phyloP scores from a whole-genome alignment of 2,113 vertebrate genomes.

The Sminthopsis crassicaudata region DNA sequence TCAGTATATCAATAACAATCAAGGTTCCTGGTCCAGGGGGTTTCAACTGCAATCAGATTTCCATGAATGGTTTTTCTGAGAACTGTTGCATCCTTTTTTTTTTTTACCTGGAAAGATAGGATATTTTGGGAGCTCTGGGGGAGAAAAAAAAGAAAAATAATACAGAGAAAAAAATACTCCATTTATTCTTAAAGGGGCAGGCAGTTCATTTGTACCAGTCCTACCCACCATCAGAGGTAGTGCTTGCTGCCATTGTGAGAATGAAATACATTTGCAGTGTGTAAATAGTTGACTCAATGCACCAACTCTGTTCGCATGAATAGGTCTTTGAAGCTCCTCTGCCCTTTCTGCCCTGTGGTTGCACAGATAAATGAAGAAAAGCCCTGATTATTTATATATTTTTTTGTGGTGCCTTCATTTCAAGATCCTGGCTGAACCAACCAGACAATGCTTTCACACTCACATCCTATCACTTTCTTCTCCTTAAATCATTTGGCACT shows the following conservation, averaged over 20 bases:
- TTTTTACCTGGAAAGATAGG: conserved; percentile 31
- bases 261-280: conserved; percentile 39
- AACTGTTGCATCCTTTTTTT: conserved; percentile 27
- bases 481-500: conserved; percentile 65
- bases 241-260: conserved; percentile 58
- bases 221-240: conserved; percentile 12
- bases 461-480: conserved; percentile 56
- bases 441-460: conserved; percentile 69
- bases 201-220: conserved; percentile 49
- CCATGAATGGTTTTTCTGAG: conserved; percentile 41
- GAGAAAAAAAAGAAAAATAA: background rate
- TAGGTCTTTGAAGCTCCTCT: conserved; percentile 74
- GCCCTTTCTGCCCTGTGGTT: conserved; percentile 68
- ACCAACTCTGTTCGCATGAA: conserved; percentile 70
- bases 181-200: background rate
- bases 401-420: conserved; percentile 70
- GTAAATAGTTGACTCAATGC: conserved; percentile 74
- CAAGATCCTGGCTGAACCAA: conserved; percentile 63
- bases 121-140: background rate
- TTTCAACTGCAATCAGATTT: conserved; percentile 39
- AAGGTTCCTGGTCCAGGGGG: background rate
- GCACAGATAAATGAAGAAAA: conserved; percentile 76
- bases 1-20: conserved; percentile 48
- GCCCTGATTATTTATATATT: conserved; percentile 58
- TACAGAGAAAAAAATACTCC: background rate